phyloP scores from a whole-genome alignment of 2,797 vertebrate genomes.

The Lemur catta region DNA sequence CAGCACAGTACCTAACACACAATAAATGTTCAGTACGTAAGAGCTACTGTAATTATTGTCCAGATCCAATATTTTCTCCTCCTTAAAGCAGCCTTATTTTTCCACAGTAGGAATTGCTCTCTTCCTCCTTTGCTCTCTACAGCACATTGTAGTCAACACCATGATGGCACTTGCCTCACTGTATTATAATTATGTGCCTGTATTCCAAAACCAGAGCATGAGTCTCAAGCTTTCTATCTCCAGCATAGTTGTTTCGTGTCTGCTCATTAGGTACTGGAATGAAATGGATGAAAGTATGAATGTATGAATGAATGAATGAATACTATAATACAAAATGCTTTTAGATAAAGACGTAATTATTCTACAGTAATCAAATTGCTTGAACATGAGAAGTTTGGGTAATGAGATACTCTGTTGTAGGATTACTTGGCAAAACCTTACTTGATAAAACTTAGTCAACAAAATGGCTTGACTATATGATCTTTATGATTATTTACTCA shows the following conservation, averaged over 20 bases:
- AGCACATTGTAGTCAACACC: background rate
- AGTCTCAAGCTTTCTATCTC: background rate
- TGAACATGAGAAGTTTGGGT: background rate
- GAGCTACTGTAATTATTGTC: background rate
- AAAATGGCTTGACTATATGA: background rate
- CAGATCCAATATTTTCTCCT: background rate
- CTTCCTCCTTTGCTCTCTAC: background rate
- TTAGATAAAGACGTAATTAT: background rate
- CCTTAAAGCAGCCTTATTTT: background rate
- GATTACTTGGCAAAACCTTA: background rate
- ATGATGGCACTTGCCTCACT: background rate
- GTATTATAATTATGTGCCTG: background rate
- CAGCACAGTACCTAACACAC: background rate
- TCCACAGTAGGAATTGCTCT: background rate
- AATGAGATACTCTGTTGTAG: background rate
- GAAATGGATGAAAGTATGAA: background rate
- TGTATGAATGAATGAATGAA: background rate
- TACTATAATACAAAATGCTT: background rate
- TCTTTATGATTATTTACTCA: slow-evolving; percentile 3
- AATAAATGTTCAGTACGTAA: background rate
- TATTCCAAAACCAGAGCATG: background rate
- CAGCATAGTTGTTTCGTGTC: background rate
- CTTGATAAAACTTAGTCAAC: background rate
- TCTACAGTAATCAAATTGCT: background rate
- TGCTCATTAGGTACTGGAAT: background rate